A percentile compares a stretch with the other conserved stretches of the same genome.
These are phyloP conservation scores for Parascotia fuliginaria DNA, from an alignment of 2,888 invertebrate species.

Conservation along the genomic window DNA sequence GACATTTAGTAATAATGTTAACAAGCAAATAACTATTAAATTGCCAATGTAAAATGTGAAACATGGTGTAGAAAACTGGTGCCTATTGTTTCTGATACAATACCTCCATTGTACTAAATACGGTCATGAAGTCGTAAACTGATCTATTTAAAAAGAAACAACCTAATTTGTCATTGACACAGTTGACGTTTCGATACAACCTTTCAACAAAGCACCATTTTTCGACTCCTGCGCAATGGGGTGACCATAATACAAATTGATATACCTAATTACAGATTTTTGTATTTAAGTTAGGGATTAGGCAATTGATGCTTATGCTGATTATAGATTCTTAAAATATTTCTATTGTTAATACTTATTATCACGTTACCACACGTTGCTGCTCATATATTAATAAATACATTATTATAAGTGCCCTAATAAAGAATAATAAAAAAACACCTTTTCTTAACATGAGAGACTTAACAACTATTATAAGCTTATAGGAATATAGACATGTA, in stretches of 20 bases:
- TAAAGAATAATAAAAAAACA: too few relatives aligned
- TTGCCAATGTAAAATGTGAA: slow-evolving; percentile 2
- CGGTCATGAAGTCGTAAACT: slow-evolving; percentile 29
- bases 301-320: too few relatives aligned
- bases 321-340: too few relatives aligned
- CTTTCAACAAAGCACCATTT: slow-evolving; percentile 33
- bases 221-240: slow-evolving; percentile 31
- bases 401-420: too few relatives aligned
- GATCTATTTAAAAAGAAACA: slow-evolving; percentile 23
- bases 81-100: slow-evolving; percentile 35
- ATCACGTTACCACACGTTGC: too few relatives aligned
- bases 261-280: too few relatives aligned
- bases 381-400: too few relatives aligned
- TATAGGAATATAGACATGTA: too few relatives aligned
- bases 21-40: slow-evolving; percentile 7
- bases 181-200: slow-evolving; percentile 28
- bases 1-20: not conserved
- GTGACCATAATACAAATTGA: slow-evolving; percentile 17
- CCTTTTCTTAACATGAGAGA: too few relatives aligned
- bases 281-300: too few relatives aligned
- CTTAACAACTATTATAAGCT: too few relatives aligned
- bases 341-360: too few relatives aligned
- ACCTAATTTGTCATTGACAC: slow-evolving; percentile 42
- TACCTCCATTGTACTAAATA: slow-evolving; percentile 27
- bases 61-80: slow-evolving; percentile 7